Evolutionary conservation across 1,140 invertebrate species (phyloP).

Genomic region (Linepithema humile): DNA sequence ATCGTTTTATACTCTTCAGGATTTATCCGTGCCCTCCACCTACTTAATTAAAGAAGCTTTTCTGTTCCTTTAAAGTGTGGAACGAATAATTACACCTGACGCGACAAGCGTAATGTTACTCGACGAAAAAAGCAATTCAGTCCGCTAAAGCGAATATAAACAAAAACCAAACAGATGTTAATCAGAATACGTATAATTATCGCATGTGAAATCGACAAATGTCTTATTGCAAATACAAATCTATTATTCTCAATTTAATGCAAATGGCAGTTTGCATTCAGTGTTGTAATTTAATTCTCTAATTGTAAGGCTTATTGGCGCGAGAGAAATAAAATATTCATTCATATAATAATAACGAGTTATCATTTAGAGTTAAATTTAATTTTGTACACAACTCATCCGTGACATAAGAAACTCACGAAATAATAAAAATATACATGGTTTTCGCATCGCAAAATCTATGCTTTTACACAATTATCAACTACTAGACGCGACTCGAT

Average conservation of each 20-base stretch:
- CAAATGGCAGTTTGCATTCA: no score
- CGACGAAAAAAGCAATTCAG: background rate
- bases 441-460: background rate
- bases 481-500: background rate
- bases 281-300: no score
- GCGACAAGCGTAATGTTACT: constrained; percentile 22
- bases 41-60: constrained; percentile 48
- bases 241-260: background rate
- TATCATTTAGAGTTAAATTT: background rate
- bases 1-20: constrained; percentile 37
- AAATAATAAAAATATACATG: no score
- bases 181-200: background rate
- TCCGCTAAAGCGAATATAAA: background rate
- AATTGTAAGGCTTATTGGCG: no score
- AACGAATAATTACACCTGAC: constrained; percentile 35
- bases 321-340: background rate
- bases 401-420: background rate
- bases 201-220: background rate
- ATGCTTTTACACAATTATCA: background rate
- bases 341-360: background rate
- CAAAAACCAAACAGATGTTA: background rate
- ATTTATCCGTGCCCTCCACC: constrained; percentile 39
- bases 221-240: background rate
- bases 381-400: background rate
- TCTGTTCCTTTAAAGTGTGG: background rate